phyloP scores from a whole-genome alignment of 2,888 invertebrate species.

The Heteropelma amictum region DNA sequence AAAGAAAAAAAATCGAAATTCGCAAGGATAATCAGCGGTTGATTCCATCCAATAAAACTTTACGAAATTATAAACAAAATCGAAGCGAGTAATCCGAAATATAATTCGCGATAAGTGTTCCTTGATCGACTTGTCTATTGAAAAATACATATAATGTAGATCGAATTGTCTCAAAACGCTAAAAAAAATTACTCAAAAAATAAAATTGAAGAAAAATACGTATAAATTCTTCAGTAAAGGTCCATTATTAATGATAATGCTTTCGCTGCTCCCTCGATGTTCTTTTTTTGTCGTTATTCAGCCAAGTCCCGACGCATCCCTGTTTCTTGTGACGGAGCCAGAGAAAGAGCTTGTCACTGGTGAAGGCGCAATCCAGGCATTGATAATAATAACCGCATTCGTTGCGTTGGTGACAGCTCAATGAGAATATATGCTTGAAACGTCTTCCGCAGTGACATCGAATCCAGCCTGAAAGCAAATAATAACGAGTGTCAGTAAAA shows the following conservation, averaged over 20 bases:
- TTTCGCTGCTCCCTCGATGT: background rate
- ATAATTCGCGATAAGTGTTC: no score
- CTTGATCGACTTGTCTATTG: no score
- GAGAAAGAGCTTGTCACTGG: constrained; percentile 46
- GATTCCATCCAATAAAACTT: background rate
- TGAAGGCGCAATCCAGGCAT: constrained; percentile 59
- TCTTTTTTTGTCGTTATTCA: background rate
- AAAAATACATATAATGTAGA: no score
- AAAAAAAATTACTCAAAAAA: no score
- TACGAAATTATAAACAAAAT: background rate
- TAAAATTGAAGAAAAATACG: no score
- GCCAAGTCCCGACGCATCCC: constrained; percentile 23
- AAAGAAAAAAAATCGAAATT: background rate
- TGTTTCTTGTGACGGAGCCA: constrained; percentile 58
- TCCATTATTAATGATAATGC: background rate
- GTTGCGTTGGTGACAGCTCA: constrained; percentile 62
- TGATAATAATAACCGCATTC: constrained; percentile 60
- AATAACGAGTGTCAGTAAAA: constrained; percentile 56
- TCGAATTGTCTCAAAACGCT: background rate
- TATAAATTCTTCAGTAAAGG: background rate
- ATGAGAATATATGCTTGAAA: constrained; percentile 62
- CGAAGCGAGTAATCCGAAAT: no score
- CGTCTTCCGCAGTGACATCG: constrained; percentile 61
- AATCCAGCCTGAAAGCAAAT: constrained; percentile 58
- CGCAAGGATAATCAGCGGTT: no score